Base-by-base conservation (phyloP, 2,797 vertebrate species). In the Alouatta caraya region DNA sequence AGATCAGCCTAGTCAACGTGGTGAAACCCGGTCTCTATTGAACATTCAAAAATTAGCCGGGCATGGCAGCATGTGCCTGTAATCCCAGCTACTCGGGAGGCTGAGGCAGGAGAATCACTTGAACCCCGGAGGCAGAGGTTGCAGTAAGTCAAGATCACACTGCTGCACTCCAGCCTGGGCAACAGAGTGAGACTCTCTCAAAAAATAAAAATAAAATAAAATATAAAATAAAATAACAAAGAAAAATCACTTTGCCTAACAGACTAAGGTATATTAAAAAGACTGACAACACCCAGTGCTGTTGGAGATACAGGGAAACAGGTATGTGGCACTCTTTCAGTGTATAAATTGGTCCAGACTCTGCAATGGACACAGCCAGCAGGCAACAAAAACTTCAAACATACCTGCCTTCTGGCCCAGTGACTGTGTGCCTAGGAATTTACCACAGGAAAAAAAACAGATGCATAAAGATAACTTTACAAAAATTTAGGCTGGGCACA, bases 191-290 rank as follows among this genome's bases (percentile, higher is more conserved):
- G 30, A n/a, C 61, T 67, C 61, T 67, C 33, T 67, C 33, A 67
- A n/a, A 67, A 67, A 67, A 64, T 4, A 85, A 37, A 48, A 30
- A 88, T 42, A 14, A 79, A 75, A 85, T 88, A 21, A 67, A 50
- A 80, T 28, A 17, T 30, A 75, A 88, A 87, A n/a, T 59, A 90
- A 73, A 90, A 79, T 55, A 87, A 88, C 28, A 87, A 87, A 79
- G 76, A 79, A n/a, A 39, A 79, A 96, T 30, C 17, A 4, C 42
- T 81, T 80, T 50, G 8, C 75, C 1, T 10, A 87, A 91, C 26
- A 93, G 55, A 76, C 22, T 46, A 21, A 50, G 28, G 78, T 42
- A 61, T 52, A 44, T 81, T 88, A 82, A 88, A 92, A 84, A 91
- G 42, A 24, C 2, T 30, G 12, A n/a, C 46, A 87, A 48, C 5